phyloP scores from a whole-genome alignment of 2,797 vertebrate species.

The Delichon dasypus region DNA sequence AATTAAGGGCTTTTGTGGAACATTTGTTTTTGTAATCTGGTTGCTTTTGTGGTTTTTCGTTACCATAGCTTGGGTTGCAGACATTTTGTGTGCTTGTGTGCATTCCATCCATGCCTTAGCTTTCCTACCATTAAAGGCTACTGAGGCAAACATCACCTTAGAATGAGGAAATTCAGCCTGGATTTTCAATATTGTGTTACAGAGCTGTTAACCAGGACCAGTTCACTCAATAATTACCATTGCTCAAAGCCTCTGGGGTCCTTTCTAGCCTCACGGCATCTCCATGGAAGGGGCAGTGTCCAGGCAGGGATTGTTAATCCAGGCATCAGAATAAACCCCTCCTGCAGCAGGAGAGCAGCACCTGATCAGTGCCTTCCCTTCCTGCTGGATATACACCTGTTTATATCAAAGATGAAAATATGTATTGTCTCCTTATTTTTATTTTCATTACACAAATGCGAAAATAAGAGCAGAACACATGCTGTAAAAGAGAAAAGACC shows the following conservation, averaged over 20 bases:
- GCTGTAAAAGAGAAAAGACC: neutral
- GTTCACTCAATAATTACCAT: neutral
- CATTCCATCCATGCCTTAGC: neutral
- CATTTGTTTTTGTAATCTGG: accelerated
- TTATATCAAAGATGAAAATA: neutral
- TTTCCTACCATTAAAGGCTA: neutral
- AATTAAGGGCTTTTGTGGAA: neutral
- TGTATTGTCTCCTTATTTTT: neutral
- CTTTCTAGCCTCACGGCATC: neutral
- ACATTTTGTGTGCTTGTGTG: neutral
- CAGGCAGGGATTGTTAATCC: neutral
- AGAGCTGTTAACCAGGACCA: neutral
- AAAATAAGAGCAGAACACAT: neutral
- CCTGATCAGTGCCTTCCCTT: neutral
- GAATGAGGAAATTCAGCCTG: neutral
- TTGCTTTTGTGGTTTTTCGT: neutral
- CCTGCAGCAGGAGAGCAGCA: neutral
- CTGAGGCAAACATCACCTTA: neutral
- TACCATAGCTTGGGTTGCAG: neutral
- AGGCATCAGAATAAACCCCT: neutral
- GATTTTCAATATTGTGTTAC: neutral
- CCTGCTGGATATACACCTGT: neutral
- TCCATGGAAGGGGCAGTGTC: neutral
- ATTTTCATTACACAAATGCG: neutral
- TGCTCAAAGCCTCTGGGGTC: neutral